phyloP scores from a whole-genome alignment of 2,797 vertebrate species.

The Ctenopoma multispine region DNA sequence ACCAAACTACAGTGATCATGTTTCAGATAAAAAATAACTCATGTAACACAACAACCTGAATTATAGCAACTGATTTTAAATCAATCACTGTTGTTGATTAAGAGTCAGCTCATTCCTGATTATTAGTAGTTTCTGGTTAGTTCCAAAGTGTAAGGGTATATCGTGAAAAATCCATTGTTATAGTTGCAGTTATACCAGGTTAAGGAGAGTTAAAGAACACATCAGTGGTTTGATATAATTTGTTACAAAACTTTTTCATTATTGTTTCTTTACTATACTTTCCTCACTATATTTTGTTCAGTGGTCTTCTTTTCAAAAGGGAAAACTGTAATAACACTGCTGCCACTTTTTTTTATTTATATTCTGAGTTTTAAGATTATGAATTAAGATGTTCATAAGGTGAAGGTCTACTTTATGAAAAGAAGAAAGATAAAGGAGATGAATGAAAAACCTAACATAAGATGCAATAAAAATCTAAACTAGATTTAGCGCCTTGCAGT shows the following conservation, averaged over 20 bases:
- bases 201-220: not conserved
- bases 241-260: not conserved
- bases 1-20: not conserved
- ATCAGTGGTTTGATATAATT: not conserved
- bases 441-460: not conserved
- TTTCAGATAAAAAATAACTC: not conserved
- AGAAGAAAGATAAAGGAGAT: not conserved
- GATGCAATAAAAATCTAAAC: too few species aligned
- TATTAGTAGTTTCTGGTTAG: conserved; percentile 8
- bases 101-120: conserved; percentile 8
- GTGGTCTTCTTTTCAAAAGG: conserved; percentile 2
- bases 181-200: not conserved
- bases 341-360: not conserved
- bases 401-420: not conserved
- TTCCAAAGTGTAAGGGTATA: not conserved
- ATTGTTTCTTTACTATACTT: not conserved
- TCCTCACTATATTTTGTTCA: not conserved
- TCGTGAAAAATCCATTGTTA: conserved; percentile 4
- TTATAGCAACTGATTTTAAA: not conserved
- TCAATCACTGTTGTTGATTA: not conserved
- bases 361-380: not conserved
- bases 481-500: too few species aligned
- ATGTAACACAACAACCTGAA: not conserved
- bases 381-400: not conserved
- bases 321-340: not conserved